Percentiles rank a stretch among this genome's conserved stretches.
phyloP scores from a whole-genome alignment of 2,888 invertebrate species.

The Plagiodera versicolora region DNA sequence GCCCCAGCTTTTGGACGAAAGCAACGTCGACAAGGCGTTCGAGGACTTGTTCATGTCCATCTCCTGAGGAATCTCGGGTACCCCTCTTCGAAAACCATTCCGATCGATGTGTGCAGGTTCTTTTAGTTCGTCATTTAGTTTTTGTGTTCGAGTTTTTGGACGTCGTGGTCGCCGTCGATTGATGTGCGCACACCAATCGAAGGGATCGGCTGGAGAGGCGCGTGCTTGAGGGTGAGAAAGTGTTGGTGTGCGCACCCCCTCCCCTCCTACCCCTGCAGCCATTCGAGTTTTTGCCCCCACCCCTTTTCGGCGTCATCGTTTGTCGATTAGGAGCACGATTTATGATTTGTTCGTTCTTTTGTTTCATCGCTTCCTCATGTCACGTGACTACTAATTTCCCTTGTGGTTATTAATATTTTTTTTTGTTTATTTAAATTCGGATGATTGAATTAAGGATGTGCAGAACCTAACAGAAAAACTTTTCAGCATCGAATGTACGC shows the following conservation, averaged over 20 bases:
- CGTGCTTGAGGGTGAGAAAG: constrained; percentile 36
- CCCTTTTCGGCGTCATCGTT: not conserved
- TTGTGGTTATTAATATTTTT: constrained; percentile 9
- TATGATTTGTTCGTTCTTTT: not conserved
- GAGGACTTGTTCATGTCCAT: constrained; percentile 72
- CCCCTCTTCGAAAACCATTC: constrained; percentile 26
- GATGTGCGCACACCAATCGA: constrained; percentile 47
- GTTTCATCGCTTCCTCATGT: not conserved
- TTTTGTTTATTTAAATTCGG: constrained; percentile 6
- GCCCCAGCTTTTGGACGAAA: constrained; percentile 71
- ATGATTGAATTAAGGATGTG: not conserved
- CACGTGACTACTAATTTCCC: constrained; percentile 5
- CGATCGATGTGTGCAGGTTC: constrained; percentile 12
- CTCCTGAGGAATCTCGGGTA: constrained; percentile 39
- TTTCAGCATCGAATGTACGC: too few species aligned
- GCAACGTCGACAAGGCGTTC: constrained; percentile 85
- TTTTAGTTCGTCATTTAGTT: not conserved
- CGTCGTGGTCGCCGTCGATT: constrained; percentile 35
- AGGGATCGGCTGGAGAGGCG: constrained; percentile 12
- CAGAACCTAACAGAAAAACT: too few species aligned
- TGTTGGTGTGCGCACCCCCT: constrained; percentile 55
- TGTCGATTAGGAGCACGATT: not conserved
- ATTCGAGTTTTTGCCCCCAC: too few species aligned
- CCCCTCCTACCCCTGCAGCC: constrained; percentile 20
- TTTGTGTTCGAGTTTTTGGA: constrained; percentile 20